A percentile compares a stretch with the other conserved stretches of the same genome.
These are phyloP conservation scores for Craseonycteris thonglongyai DNA, from an alignment of 2,113 vertebrate genomes.

Conservation along the genomic window DNA sequence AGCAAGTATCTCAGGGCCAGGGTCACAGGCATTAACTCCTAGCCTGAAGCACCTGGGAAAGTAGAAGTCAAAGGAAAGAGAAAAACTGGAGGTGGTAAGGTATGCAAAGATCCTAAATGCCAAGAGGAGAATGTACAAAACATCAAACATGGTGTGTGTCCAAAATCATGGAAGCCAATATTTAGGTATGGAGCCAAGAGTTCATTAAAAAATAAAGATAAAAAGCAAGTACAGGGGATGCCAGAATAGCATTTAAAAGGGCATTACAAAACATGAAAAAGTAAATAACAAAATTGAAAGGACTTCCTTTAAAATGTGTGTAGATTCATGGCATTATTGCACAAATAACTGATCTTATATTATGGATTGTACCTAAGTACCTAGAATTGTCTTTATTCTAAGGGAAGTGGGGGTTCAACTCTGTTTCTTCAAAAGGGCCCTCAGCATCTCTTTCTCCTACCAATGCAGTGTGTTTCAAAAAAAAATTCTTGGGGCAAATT, in stretches of 20 bases:
- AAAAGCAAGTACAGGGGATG: neutral
- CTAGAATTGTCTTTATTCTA: neutral
- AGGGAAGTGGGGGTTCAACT: neutral
- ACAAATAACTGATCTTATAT: neutral
- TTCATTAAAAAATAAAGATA: neutral
- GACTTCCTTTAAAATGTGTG: neutral
- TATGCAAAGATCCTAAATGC: neutral
- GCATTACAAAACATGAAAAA: neutral
- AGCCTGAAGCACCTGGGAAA: neutral
- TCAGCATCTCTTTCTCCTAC: neutral
- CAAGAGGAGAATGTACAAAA: neutral
- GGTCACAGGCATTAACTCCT: no score
- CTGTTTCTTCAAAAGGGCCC: neutral
- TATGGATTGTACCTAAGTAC: neutral
- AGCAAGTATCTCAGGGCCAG: neutral
- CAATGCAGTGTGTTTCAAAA: neutral
- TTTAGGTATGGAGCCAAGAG: neutral
- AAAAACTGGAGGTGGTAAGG: neutral
- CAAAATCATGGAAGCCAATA: accelerated
- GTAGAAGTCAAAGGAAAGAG: neutral
- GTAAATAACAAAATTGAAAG: neutral
- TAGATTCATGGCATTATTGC: neutral
- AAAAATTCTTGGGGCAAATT: neutral
- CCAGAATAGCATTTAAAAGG: neutral
- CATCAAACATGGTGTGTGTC: neutral